Evolutionary conservation across 1,140 invertebrate genomes (phyloP).

Genomic region (Gerris buenoi): DNA sequence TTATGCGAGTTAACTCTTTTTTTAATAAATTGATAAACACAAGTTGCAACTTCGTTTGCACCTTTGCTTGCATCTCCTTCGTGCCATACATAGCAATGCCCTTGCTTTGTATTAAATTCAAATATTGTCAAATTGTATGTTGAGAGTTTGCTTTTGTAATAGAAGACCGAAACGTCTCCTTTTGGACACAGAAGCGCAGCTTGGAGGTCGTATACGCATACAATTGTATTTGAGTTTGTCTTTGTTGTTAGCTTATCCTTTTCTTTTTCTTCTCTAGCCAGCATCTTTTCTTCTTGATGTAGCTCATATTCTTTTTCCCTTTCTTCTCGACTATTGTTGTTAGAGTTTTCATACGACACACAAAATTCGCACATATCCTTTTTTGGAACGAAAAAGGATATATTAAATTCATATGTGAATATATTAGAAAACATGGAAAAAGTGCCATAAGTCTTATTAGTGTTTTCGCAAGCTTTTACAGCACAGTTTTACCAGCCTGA

Average conservation of each 20-base stretch:
- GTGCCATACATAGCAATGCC: constrained; percentile 4
- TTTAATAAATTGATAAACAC: constrained; percentile 10
- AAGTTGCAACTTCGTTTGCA: constrained; percentile 17
- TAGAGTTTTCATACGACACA: neutral
- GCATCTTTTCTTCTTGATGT: constrained; percentile 4
- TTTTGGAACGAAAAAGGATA: constrained; percentile 4
- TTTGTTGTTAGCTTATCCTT: neutral
- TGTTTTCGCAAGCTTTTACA: neutral
- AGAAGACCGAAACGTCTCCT: neutral
- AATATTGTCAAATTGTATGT: constrained; percentile 3
- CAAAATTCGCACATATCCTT: constrained; percentile 5
- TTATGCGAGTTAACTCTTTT: constrained; percentile 7
- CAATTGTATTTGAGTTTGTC: neutral
- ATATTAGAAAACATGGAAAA: constrained; percentile 1
- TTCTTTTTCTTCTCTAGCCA: constrained; percentile 2
- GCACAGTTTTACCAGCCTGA: too few species aligned
- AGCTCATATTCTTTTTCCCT: neutral
- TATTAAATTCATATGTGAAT: constrained; percentile 7
- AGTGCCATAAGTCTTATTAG: neutral
- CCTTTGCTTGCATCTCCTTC: constrained; percentile 4
- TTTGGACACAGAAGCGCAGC: neutral
- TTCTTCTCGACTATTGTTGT: neutral
- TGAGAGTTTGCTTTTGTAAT: constrained; percentile 5
- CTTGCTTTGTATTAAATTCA: constrained; percentile 1
- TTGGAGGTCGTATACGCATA: neutral